These are phyloP conservation scores for Zaprionus lineosus DNA, from an alignment of 2,888 invertebrate species.

Conservation along the genomic window DNA sequence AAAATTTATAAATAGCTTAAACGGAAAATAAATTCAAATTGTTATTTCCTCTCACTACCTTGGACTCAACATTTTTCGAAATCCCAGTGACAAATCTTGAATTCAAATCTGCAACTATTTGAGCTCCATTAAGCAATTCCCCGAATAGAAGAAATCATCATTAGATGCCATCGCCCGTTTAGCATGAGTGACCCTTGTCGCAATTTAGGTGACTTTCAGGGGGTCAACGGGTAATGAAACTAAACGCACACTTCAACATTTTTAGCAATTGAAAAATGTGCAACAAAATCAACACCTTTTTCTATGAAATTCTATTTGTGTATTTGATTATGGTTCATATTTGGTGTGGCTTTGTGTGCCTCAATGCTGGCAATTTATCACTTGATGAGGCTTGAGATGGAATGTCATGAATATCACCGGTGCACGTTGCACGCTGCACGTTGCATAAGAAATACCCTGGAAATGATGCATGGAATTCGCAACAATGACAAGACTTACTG, in stretches of 20 bases:
- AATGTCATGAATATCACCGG: slow-evolving; percentile 24
- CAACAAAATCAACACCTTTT: slow-evolving; percentile 32
- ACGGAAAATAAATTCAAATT: too few species aligned
- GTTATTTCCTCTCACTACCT: too few species aligned
- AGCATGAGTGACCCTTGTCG: too few species aligned
- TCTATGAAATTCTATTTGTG: slow-evolving; percentile 31
- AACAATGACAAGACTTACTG: slow-evolving; percentile 54
- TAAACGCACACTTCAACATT: slow-evolving; percentile 73
- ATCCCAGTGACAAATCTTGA: too few species aligned
- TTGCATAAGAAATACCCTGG: slow-evolving; percentile 35
- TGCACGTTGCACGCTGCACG: slow-evolving; percentile 16
- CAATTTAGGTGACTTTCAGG: too few species aligned
- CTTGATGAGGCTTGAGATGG: slow-evolving; percentile 34
- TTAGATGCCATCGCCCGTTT: too few species aligned
- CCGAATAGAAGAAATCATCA: too few species aligned
- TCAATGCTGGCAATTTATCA: slow-evolving; percentile 70
- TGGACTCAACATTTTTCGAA: too few species aligned
- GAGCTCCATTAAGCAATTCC: too few species aligned
- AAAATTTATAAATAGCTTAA: too few species aligned
- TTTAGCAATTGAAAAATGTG: slow-evolving; percentile 59
- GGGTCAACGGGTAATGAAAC: slow-evolving; percentile 71
- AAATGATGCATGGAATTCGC: slow-evolving; percentile 30
- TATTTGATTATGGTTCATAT: slow-evolving; percentile 58
- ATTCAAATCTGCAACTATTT: too few species aligned
- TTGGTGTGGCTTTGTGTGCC: slow-evolving; percentile 17